Percentiles rank a stretch among this genome's conserved stretches.
These are phyloP conservation scores for Andinoacara biseriatus DNA, from an alignment of 2,113 vertebrate species.

Conservation along the genomic window DNA sequence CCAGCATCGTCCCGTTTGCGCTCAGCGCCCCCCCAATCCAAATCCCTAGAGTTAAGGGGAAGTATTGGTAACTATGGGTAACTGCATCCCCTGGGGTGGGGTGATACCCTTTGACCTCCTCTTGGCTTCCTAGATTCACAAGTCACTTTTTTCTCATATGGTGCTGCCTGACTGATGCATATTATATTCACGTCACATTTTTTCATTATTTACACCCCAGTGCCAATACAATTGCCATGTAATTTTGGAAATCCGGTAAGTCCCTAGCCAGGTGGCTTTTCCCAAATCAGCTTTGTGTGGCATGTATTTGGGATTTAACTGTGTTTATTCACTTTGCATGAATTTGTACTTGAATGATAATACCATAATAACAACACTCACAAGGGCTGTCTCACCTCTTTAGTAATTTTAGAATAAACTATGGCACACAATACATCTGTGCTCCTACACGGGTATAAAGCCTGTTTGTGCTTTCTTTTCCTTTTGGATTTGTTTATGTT, in stretches of 20 bases:
- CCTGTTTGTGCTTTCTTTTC: neutral
- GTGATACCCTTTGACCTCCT: slow-evolving; percentile 69
- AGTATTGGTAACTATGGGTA: slow-evolving; percentile 74
- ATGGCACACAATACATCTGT: neutral
- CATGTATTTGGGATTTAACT: slow-evolving; percentile 41
- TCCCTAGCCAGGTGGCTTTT: slow-evolving; percentile 28
- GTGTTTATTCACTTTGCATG: slow-evolving; percentile 62
- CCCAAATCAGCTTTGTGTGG: slow-evolving; percentile 46
- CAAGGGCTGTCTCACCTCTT: slow-evolving; percentile 31
- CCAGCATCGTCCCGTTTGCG: slow-evolving; percentile 53
- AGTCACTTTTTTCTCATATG: neutral
- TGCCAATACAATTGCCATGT: slow-evolving; percentile 7
- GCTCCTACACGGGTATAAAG: neutral
- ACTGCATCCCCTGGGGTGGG: slow-evolving; percentile 69
- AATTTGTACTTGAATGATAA: slow-evolving; percentile 62
- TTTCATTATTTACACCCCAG: neutral
- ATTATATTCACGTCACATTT: neutral
- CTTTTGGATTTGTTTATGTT: neutral
- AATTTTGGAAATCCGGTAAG: slow-evolving; percentile 24
- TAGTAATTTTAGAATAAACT: slow-evolving; percentile 20
- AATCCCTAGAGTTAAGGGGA: slow-evolving; percentile 39
- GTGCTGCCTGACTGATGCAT: neutral
- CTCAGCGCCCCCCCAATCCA: slow-evolving; percentile 43
- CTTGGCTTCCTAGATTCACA: slow-evolving; percentile 40
- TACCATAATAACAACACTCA: slow-evolving; percentile 32